Evolutionary conservation across 1,140 invertebrate species (phyloP).

Genomic region (Stenopsyche tienmushanensis): DNA sequence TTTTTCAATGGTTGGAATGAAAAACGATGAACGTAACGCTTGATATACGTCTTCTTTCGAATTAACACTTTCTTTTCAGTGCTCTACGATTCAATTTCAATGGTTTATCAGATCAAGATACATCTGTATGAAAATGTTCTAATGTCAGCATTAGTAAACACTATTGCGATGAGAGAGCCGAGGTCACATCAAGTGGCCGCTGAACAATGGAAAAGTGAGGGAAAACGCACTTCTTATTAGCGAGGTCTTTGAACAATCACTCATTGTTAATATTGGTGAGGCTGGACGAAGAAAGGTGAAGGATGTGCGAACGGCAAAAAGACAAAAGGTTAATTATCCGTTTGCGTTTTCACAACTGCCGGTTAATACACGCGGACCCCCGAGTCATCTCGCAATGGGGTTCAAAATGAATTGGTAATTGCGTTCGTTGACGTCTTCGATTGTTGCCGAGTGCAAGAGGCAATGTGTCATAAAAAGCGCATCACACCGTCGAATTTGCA

Average conservation of each 20-base stretch:
- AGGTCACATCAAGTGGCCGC: conserved; percentile 1
- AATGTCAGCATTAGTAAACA: neutral
- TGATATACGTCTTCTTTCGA: too few relatives aligned
- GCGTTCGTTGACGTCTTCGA: conserved; percentile 12
- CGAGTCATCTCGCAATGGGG: too few relatives aligned
- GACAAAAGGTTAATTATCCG: neutral
- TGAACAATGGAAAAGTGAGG: neutral
- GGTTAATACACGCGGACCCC: neutral
- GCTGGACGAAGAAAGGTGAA: neutral
- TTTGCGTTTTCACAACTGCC: neutral
- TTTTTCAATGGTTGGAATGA: too few relatives aligned
- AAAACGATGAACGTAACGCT: too few relatives aligned
- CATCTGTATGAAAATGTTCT: too few relatives aligned
- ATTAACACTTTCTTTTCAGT: too few relatives aligned
- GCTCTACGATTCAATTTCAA: too few relatives aligned
- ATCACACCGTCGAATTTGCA: neutral
- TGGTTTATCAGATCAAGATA: too few relatives aligned
- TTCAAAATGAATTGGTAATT: neutral
- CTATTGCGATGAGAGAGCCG: conserved; percentile 4
- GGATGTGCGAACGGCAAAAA: neutral
- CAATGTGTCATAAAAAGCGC: neutral
- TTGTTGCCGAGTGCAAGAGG: too few relatives aligned
- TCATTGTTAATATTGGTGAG: conserved; percentile 13
- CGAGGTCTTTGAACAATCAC: conserved; percentile 1
- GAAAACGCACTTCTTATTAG: conserved; percentile 11